phyloP scores from a whole-genome alignment of 2,797 vertebrate genomes.

The Dallia pectoralis region DNA sequence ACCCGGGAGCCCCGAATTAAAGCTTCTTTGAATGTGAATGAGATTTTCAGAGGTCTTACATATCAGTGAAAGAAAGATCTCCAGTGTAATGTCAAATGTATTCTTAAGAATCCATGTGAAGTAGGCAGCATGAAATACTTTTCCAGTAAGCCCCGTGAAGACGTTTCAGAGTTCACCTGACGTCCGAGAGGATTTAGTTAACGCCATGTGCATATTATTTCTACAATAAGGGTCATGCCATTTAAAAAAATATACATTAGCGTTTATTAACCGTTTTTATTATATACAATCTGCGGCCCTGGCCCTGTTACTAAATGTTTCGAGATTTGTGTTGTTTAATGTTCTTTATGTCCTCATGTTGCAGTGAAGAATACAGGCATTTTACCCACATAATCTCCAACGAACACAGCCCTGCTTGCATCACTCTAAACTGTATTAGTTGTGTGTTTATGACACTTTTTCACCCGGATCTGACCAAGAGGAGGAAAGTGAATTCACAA shows the following conservation, averaged over 20 bases:
- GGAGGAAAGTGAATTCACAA: slow-evolving; percentile 11
- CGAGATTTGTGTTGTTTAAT: slow-evolving; percentile 27
- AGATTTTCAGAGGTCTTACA: slow-evolving; percentile 42
- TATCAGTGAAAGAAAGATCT: slow-evolving; percentile 37
- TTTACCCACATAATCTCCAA: slow-evolving; percentile 4
- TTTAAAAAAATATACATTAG: slow-evolving; percentile 58
- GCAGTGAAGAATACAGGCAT: slow-evolving; percentile 24
- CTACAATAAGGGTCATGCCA: slow-evolving; percentile 50
- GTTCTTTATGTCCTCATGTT: slow-evolving; percentile 25
- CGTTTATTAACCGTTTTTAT: slow-evolving; percentile 59
- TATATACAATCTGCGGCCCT: slow-evolving; percentile 48
- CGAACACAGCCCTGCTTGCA: background rate
- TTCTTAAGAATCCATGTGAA: slow-evolving; percentile 37
- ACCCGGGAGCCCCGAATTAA: slow-evolving; percentile 50
- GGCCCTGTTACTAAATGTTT: slow-evolving; percentile 40
- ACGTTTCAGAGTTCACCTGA: slow-evolving; percentile 41
- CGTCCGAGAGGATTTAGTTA: slow-evolving; percentile 51
- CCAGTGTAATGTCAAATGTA: slow-evolving; percentile 36
- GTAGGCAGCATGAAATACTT: slow-evolving; percentile 25
- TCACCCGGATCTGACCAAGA: background rate
- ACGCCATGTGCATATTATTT: slow-evolving; percentile 51
- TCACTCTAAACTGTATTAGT: background rate
- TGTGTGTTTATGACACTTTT: background rate
- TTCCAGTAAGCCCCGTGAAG: slow-evolving; percentile 26
- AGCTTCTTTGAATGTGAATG: slow-evolving; percentile 51